Percentiles rank a stretch among this genome's conserved stretches.
Evolutionary conservation across 2,113 vertebrate genomes (phyloP).

Genomic region (Sinocyclocheilus rhinocerous): DNA sequence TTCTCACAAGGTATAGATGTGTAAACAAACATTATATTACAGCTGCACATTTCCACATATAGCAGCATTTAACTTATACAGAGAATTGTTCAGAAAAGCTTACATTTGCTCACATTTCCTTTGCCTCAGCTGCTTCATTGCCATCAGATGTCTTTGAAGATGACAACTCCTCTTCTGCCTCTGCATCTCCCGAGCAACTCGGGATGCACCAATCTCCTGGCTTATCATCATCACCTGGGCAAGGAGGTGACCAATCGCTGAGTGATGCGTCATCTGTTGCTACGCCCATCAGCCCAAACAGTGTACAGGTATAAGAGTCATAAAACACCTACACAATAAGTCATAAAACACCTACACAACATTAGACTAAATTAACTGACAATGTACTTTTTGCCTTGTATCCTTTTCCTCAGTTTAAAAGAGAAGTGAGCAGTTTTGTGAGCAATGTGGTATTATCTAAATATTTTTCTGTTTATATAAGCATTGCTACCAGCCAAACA

Average conservation of each 20-base stretch:
- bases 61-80: not conserved
- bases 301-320: constrained; percentile 70
- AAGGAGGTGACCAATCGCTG: constrained; percentile 72
- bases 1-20: not conserved
- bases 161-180: constrained; percentile 75
- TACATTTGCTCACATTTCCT: not conserved
- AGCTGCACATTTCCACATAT: not conserved
- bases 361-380: not conserved
- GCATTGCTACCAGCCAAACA: not conserved
- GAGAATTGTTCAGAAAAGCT: not conserved
- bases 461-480: not conserved
- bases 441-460: not conserved
- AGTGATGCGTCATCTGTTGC: constrained; percentile 71
- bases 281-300: constrained; percentile 63
- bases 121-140: constrained; percentile 66
- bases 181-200: constrained; percentile 72
- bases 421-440: not conserved
- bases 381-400: not conserved
- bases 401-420: not conserved
- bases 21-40: not conserved
- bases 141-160: constrained; percentile 81
- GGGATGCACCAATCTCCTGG: constrained; percentile 67
- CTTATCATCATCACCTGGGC: constrained; percentile 68
- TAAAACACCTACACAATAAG: not conserved
- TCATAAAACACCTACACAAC: not conserved